Percentiles rank a stretch among this genome's conserved stretches.
These are phyloP conservation scores for Zonitis immaculata DNA, from an alignment of 2,888 invertebrate genomes.

Conservation along the genomic window DNA sequence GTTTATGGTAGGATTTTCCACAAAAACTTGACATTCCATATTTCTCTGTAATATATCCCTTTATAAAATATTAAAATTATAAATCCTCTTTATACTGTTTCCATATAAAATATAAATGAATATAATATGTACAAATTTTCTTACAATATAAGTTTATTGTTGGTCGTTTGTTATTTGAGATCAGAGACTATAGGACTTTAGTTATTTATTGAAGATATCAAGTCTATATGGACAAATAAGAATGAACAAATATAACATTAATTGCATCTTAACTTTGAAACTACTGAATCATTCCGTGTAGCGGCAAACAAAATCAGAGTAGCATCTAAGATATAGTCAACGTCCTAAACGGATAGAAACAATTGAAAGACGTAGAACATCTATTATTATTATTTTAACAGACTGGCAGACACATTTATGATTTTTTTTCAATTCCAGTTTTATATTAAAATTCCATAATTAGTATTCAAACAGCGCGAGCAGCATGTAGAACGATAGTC, in stretches of 20 bases:
- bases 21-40: conserved; percentile 16
- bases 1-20: not conserved
- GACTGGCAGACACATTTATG: too few species aligned
- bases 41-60: conserved; percentile 14
- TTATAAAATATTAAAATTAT: conserved; percentile 13
- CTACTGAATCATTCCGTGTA: too few species aligned
- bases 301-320: too few species aligned
- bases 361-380: not conserved
- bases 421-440: not conserved
- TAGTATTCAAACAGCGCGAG: conserved; percentile 5
- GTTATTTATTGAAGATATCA: not conserved
- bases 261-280: not conserved
- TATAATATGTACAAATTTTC: not conserved
- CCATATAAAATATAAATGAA: not conserved
- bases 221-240: not conserved
- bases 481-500: not conserved
- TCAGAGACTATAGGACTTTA: not conserved
- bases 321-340: too few species aligned
- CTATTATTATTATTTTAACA: too few species aligned
- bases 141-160: not conserved
- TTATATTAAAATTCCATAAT: conserved; percentile 17
- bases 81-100: conserved; percentile 19
- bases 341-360: too few species aligned
- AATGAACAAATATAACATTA: not conserved
- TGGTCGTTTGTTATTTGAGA: not conserved